Conservation (phyloP, 2,888 invertebrate genomes). For the Protophormia terraenovae region DNA sequence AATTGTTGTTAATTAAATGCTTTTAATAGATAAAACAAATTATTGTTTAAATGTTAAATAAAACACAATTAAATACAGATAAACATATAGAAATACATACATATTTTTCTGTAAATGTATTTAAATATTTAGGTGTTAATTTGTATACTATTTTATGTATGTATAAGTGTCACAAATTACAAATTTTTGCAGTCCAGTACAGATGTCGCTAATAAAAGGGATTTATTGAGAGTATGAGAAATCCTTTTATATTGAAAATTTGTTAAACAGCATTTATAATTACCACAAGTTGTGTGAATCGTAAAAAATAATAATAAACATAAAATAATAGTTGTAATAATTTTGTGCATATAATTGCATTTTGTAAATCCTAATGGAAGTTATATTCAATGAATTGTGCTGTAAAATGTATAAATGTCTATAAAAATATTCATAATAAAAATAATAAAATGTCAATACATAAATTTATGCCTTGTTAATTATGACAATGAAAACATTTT, state of each 20-base stretch:
- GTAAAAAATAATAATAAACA: background rate
- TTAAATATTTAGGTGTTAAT: background rate
- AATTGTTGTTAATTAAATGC: constrained; percentile 53
- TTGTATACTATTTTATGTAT: background rate
- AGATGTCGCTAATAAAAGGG: background rate
- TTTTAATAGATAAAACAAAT: constrained; percentile 48
- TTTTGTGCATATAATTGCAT: background rate
- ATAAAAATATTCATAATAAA: background rate
- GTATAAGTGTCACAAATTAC: too few relatives aligned
- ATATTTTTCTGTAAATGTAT: background rate
- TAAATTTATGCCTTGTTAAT: constrained; percentile 2
- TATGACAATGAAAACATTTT: background rate
- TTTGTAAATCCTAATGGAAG: constrained; percentile 12
- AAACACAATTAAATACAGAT: background rate
- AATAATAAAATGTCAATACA: background rate
- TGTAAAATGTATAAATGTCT: background rate
- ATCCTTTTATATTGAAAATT: background rate
- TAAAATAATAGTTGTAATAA: background rate
- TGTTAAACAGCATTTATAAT: constrained; percentile 34
- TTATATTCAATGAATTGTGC: background rate
- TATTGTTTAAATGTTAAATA: constrained; percentile 4
- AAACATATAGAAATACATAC: background rate
- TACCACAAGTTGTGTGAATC: constrained; percentile 27
- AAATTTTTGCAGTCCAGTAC: background rate
- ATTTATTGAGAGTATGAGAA: background rate